Base-by-base conservation (phyloP, 2,888 invertebrate species). In the Diloba caeruleocephala region DNA sequence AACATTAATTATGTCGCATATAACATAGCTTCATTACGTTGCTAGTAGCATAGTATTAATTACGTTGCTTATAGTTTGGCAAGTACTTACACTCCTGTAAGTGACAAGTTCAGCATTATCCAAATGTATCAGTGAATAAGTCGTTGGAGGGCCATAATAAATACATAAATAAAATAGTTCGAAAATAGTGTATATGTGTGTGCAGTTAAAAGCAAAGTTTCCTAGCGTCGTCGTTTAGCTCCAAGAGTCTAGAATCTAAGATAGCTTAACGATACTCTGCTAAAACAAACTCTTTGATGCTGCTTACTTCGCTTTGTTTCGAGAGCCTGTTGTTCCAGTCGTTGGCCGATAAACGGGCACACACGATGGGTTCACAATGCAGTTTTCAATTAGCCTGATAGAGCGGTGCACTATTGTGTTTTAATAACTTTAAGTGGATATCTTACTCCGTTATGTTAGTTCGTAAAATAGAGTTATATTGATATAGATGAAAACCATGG, bases 361-460 rank as follows among this genome's bases (percentile, higher is more conserved):
- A 61, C 54, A 64, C 59, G 57, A 56, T 45, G 60, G 49, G 54
- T 62, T 79, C 73, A 81, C 81, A 84, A 79, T 84, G 83, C 82
- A 82, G 79, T 86, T 88, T 89, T 86, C 88, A 89, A 90, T 89
- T 89, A 89, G 79, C 74, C 70, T 83, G 84, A 88, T 86, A 82
- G 84, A 9, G 54, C 68, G 69, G 70, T 74, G 70, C 65, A 81
- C 82, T 87, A 84, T 88, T 85, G 85, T 84, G 81, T 85, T 89
- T 88, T 89, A 88, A 89, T 89, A 88, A 87, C 81, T 83, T 79
- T 82, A 84, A 90, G 86, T 89, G 86, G 81, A 82, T 79, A 81
- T 81, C 82, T 83, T 80, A 82, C 81, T 84, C 69, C 65, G 81
- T 81, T 81, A 80, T 71, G 65, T 45, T 38, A 9, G 45, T 14